Conservation (phyloP, 2,797 vertebrate genomes). For the Sebastes diploproa region DNA sequence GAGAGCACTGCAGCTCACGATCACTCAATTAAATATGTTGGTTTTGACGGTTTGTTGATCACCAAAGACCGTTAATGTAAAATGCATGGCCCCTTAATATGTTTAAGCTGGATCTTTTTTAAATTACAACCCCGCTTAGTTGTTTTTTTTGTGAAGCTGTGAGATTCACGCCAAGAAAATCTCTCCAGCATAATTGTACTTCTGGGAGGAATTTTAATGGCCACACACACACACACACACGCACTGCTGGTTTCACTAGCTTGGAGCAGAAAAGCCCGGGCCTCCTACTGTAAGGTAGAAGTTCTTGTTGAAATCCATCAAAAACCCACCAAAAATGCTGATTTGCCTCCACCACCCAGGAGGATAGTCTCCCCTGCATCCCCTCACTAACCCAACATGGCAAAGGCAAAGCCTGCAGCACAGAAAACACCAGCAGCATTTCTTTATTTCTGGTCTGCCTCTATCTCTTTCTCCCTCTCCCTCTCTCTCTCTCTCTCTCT, state of each 20-base stretch:
- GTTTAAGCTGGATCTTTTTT: neutral
- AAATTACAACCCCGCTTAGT: neutral
- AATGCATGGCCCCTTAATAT: neutral
- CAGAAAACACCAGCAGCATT: constrained; percentile 53
- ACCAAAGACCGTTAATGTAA: neutral
- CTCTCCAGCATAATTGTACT: constrained; percentile 44
- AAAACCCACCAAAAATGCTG: constrained; percentile 56
- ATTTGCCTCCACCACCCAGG: constrained; percentile 54
- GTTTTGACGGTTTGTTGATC: constrained; percentile 25
- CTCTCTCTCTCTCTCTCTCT: constrained; percentile 10
- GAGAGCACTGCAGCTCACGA: constrained; percentile 27
- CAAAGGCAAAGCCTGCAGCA: constrained; percentile 57
- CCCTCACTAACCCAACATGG: constrained; percentile 54
- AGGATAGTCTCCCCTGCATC: constrained; percentile 55
- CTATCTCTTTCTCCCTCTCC: constrained; percentile 29
- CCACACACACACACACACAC: neutral
- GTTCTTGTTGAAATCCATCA: constrained; percentile 62
- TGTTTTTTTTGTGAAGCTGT: neutral
- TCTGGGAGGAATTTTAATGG: constrained; percentile 38
- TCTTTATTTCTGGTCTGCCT: constrained; percentile 20
- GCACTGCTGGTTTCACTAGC: constrained; percentile 21
- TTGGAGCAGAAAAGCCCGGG: constrained; percentile 29
- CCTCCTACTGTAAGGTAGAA: constrained; percentile 46
- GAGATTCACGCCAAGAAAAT: constrained; percentile 11
- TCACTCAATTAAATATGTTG: constrained; percentile 57